A percentile compares a stretch with the other conserved stretches of the same genome.
These are phyloP conservation scores for Drosophila anomalata DNA, from an alignment of 2,888 invertebrate species.

Conservation along the genomic window DNA sequence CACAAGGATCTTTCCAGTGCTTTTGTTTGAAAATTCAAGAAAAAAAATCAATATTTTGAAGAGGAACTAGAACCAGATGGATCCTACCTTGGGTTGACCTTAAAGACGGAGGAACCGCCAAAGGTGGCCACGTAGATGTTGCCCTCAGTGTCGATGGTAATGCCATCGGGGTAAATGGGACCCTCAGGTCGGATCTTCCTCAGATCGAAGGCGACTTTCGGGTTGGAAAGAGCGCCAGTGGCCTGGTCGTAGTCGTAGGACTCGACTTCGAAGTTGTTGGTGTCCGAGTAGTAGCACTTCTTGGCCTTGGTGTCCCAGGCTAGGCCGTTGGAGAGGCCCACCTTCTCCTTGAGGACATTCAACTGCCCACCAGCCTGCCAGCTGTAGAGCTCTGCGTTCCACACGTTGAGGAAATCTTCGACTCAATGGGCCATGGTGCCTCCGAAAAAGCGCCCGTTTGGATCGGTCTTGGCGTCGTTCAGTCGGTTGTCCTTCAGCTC, in stretches of 20 bases:
- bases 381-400: constrained; percentile 81
- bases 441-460: constrained; percentile 89
- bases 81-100: constrained; percentile 82
- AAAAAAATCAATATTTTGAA: background rate
- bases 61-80: too few relatives aligned
- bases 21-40: constrained; percentile 22
- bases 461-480: constrained; percentile 92
- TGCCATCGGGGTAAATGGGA: constrained; percentile 87
- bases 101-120: constrained; percentile 86
- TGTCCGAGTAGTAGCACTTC: constrained; percentile 91
- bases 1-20: constrained; percentile 85
- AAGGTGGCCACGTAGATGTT: constrained; percentile 92
- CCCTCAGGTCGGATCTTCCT: constrained; percentile 74
- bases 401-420: constrained; percentile 77
- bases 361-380: constrained; percentile 69
- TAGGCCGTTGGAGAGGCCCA: constrained; percentile 91
- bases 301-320: constrained; percentile 89
- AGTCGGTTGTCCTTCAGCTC: constrained; percentile 86
- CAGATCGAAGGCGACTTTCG: constrained; percentile 86
- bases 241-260: constrained; percentile 89
- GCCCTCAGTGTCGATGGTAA: constrained; percentile 91
- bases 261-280: constrained; percentile 87
- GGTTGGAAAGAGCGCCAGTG: constrained; percentile 87
- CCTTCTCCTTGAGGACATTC: constrained; percentile 65
- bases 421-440: constrained; percentile 84